Base-by-base conservation (phyloP, 2,113 vertebrate species). In the Xenus cinereus region DNA sequence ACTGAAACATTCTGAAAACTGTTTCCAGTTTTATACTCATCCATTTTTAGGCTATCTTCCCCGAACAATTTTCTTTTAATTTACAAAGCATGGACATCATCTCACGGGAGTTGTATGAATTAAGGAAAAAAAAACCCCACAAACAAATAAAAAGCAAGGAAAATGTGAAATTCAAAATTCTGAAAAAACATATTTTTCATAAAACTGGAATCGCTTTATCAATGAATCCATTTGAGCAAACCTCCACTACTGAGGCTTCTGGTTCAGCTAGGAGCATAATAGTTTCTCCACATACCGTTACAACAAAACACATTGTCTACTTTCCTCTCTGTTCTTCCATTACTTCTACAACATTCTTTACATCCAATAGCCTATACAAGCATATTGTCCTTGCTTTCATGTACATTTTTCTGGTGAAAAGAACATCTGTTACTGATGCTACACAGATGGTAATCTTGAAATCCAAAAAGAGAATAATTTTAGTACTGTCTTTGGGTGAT, bases 361-460 rank as follows among this genome's bases (percentile, higher is more conserved):
- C 30, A 68, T 48, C 63, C 85, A 92, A 78, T 68, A 89, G 88
- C 60, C 64, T 92, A 75, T 45, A 84, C 60, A 86, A 94, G 35
- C 90, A 93, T 80, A 95, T 90, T 94, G 90, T 92, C 93, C 89
- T 92, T 92, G 72, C 73, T 90, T 90, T 88, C 83, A 71, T 64
- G 27, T 95, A 95, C 46, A 64, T 86, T 93, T 92, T 96, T 93
- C 88, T 94, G 33, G 68, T 94, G 82, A 96, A 97, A 96, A 93
- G 96, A 96, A 96, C 95, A 96, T 94, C 95, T 96, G 93, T 84
- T 96, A 86, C 92, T 96, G 85, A 87, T 90, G 88, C 88, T 81
- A 94, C 73, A 84, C 93, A 97, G 96, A 96, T 96, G 95, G 93
- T 72, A 95, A 94, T 93, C 79, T 87, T 90, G 63, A 95, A 93